Evolutionary conservation across 1,140 invertebrate genomes (phyloP).

Genomic region (Monochamus saltuarius): DNA sequence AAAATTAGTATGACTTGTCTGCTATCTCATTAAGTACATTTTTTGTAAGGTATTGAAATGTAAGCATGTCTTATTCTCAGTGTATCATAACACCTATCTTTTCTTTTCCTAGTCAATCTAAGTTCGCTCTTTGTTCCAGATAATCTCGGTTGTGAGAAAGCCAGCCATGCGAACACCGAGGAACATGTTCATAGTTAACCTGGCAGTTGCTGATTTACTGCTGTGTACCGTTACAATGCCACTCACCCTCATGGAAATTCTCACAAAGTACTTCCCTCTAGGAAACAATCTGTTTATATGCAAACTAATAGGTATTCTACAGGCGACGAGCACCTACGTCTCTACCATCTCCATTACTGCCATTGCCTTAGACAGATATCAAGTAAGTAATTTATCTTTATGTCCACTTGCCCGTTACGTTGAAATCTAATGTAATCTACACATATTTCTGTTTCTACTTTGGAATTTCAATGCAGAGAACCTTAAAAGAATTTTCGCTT

Average conservation of each 20-base stretch:
- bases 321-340: conserved; percentile 85
- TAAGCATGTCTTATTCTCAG: too few relatives aligned
- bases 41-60: too few relatives aligned
- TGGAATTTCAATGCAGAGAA: too few relatives aligned
- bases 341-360: conserved; percentile 88
- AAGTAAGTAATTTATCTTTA: conserved; percentile 54
- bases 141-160: conserved; percentile 66
- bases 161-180: conserved; percentile 81
- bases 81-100: too few relatives aligned
- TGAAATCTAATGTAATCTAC: too few relatives aligned
- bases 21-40: too few relatives aligned
- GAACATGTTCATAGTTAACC: conserved; percentile 88
- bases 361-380: conserved; percentile 81
- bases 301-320: conserved; percentile 77
- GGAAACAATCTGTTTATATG: conserved; percentile 68
- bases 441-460: too few relatives aligned
- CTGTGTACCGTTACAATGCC: conserved; percentile 85
- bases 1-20: too few relatives aligned
- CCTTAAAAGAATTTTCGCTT: too few relatives aligned
- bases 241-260: conserved; percentile 78
- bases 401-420: too few relatives aligned
- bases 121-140: conserved; percentile 38
- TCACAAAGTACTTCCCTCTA: conserved; percentile 74
- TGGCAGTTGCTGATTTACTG: conserved; percentile 82
- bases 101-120: too few relatives aligned